Percentiles rank a stretch among this genome's conserved stretches.
These are phyloP conservation scores for Crypturellus undulatus DNA, from an alignment of 2,113 vertebrate genomes.

Conservation along the genomic window DNA sequence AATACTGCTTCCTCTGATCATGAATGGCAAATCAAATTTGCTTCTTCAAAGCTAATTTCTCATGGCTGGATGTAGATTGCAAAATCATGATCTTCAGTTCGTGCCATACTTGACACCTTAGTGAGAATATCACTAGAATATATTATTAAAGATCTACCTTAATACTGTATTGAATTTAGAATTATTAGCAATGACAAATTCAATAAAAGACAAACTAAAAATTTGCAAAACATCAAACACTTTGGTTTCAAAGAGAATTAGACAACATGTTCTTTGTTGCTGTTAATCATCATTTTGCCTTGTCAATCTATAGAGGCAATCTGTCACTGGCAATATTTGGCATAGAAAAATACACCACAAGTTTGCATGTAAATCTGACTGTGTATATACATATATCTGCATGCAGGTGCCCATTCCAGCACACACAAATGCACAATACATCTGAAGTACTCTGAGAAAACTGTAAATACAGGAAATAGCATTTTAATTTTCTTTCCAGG, in stretches of 20 bases:
- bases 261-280: neutral
- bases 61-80: neutral
- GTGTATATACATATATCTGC: neutral
- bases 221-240: neutral
- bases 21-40: neutral
- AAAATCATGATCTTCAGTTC: neutral
- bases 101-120: neutral
- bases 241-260: neutral
- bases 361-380: neutral
- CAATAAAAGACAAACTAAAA: neutral
- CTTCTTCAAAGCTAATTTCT: neutral
- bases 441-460: neutral
- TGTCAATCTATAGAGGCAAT: neutral
- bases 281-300: conserved; percentile 44
- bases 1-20: neutral
- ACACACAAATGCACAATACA: neutral
- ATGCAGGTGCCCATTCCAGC: neutral
- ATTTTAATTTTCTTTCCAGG: neutral
- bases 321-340: neutral
- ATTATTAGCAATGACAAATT: neutral
- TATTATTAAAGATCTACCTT: neutral
- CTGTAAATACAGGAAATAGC: neutral
- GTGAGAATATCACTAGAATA: neutral
- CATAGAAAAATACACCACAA: neutral
- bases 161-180: neutral